Conservation (phyloP, 2,888 invertebrate genomes). For the Drosophila merina region DNA sequence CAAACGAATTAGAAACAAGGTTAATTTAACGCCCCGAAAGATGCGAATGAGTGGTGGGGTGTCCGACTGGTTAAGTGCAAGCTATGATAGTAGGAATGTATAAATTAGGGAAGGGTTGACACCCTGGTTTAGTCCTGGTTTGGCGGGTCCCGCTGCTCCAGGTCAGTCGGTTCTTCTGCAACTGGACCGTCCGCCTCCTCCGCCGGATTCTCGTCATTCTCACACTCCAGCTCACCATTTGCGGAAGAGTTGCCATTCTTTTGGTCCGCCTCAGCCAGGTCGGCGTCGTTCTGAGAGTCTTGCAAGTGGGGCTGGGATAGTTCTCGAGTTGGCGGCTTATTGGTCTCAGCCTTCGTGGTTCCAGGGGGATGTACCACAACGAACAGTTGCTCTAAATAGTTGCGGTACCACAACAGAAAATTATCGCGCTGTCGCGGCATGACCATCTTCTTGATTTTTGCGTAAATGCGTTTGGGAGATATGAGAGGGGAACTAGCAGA, state of each 20-base stretch:
- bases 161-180: conserved; percentile 40
- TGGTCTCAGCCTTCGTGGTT: conserved; percentile 22
- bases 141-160: conserved; percentile 30
- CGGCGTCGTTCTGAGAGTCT: conserved; percentile 85
- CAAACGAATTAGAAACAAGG: conserved; percentile 31
- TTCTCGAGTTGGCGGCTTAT: conserved; percentile 15
- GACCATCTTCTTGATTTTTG: conserved; percentile 79
- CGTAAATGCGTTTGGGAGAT: conserved; percentile 82
- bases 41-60: conserved; percentile 22
- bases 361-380: conserved; percentile 57
- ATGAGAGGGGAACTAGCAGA: conserved; percentile 65
- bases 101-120: conserved; percentile 2
- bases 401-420: conserved; percentile 81
- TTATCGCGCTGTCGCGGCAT: conserved; percentile 81
- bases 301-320: conserved; percentile 59
- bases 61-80: conserved; percentile 22
- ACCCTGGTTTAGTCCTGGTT: conserved; percentile 37
- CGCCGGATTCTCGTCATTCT: conserved; percentile 82
- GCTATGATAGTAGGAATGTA: conserved; percentile 30
- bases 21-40: conserved; percentile 39
- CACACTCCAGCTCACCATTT: conserved; percentile 68
- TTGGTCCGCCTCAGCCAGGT: conserved; percentile 92
- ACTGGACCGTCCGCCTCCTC: conserved; percentile 61
- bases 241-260: conserved; percentile 84
- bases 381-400: conserved; percentile 80